These are phyloP conservation scores for Trichonephila clavipes DNA, from an alignment of 1,140 invertebrate genomes.

Conservation along the genomic window DNA sequence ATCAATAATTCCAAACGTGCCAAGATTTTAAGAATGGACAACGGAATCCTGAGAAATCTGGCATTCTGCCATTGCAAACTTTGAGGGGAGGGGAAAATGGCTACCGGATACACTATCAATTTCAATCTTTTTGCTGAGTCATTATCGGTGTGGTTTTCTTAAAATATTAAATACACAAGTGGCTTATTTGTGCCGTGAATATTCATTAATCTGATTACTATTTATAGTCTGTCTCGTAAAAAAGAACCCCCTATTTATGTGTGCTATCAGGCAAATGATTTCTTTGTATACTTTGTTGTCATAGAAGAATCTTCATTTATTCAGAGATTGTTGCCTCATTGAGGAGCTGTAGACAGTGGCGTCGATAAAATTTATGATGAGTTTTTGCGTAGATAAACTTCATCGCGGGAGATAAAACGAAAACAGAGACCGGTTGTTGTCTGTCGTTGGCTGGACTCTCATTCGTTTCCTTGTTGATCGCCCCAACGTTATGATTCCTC, in stretches of 20 bases:
- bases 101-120: no score
- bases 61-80: no score
- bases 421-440: neutral
- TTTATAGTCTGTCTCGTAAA: neutral
- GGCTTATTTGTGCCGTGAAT: neutral
- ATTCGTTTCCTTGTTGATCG: neutral
- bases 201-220: neutral
- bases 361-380: constrained; percentile 8
- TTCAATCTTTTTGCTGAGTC: no score
- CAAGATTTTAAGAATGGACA: no score
- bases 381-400: neutral
- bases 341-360: neutral
- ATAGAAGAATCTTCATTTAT: neutral
- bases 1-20: no score
- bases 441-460: neutral
- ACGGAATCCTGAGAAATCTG: no score
- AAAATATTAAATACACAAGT: no score
- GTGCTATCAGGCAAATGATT: neutral
- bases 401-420: neutral
- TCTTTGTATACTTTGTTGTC: neutral
- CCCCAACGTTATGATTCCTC: neutral
- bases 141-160: no score
- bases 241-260: neutral
- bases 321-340: neutral
- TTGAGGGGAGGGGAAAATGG: no score